Base-by-base conservation (phyloP, 1,140 invertebrate genomes). In the Eufriesea mexicana region DNA sequence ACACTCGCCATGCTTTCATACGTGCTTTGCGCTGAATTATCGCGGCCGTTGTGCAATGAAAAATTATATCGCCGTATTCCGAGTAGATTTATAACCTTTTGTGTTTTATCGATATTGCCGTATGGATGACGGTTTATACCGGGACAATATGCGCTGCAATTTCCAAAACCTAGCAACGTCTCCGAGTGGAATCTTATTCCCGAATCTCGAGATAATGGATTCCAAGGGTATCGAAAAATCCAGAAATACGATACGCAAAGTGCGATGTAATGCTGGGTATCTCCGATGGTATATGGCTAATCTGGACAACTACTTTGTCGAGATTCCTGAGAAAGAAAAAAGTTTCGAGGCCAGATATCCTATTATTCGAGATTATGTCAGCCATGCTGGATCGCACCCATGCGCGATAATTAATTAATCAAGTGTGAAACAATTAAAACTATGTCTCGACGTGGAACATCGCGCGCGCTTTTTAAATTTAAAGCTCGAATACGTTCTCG, bases 71-170 rank as follows among this genome's bases (percentile, higher is more conserved):
- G 66, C 45, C 51, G 20, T 49, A 7, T n/a, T 8, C 12, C 14
- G 16, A 20, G 45, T 49, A n/a, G 42, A 84, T 86, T 68, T 84
- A 79, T 55, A 70, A 84, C 72, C n/a, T 16, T 25, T n/a, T n/a
- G 20, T 54, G 62, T 47, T 49, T 70, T 49, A 62, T 84, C 71
- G 54, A 74, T 80, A 42, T n/a, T 8, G 10, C 25, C 35, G 51
- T 49, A 80, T 42, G 62, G 49, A 55, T 73, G 35, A 66, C 16
- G 62, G 23, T 72, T 67, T 59, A n/a, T 47, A 54, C 35, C 28
- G 18, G 1, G 8, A 10, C 5, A 28, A 55, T 57, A 57, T 67
- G 57, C 62, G 79, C 57, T 55, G 61, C 72, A n/a, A 75, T 75
- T 64, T 81, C 12, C n/a, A 45, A 66, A 81, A 79, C 28, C 2